A percentile compares a stretch with the other conserved stretches of the same genome.
These are phyloP conservation scores for Dicyrtomina minuta DNA, from an alignment of 2,888 invertebrate genomes.

Conservation along the genomic window DNA sequence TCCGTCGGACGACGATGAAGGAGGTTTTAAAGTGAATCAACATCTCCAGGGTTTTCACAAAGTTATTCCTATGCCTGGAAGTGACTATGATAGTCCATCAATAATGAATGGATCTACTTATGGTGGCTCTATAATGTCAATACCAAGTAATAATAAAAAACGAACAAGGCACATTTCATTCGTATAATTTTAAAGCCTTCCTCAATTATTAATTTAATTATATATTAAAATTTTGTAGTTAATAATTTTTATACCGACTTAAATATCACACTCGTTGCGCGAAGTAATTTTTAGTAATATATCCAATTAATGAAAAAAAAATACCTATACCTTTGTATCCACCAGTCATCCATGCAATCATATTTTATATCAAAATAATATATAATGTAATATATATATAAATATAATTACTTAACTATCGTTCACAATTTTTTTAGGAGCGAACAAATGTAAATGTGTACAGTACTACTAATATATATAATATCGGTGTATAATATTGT, in stretches of 20 bases:
- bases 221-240: too few species aligned
- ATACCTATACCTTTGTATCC: neutral
- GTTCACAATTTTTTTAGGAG: too few species aligned
- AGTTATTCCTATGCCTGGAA: conserved; percentile 52
- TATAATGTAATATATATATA: neutral
- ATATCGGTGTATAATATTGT: neutral
- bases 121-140: conserved; percentile 51
- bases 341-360: conserved; percentile 28
- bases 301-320: too few species aligned
- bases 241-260: conserved; percentile 3
- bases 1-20: conserved; percentile 52
- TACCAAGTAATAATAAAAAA: conserved; percentile 53
- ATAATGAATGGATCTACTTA: conserved; percentile 53
- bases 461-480: neutral
- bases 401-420: neutral
- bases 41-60: conserved; percentile 43
- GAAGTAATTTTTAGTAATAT: too few species aligned
- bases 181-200: conserved; percentile 38
- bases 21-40: conserved; percentile 43
- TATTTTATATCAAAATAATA: neutral
- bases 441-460: neutral
- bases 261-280: too few species aligned
- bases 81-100: conserved; percentile 52
- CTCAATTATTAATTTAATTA: neutral
- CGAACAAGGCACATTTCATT: conserved; percentile 53